Base-by-base conservation (phyloP, 2,797 vertebrate genomes). In the Semotilus atromaculatus region DNA sequence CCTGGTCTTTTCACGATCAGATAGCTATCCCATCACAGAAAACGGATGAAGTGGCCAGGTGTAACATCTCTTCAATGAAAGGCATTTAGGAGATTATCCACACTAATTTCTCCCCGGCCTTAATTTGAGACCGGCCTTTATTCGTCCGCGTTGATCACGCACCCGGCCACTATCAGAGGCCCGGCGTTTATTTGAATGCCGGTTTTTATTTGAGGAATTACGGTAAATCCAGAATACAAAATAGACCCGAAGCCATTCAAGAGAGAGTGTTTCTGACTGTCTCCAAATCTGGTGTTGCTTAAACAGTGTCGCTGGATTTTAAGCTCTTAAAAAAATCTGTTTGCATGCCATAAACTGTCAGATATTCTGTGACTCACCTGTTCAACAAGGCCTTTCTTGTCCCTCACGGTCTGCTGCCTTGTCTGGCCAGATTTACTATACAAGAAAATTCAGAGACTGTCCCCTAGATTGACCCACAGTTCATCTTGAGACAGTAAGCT, bases 391-490 rank as follows among this genome's bases (percentile, higher is more conserved):
- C 89, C 48, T 68, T n/a, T 71, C 88, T 81, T 70, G 80, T 86
- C 89, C 90, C 89, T 91, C 88, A 48, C 85, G 89, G 90, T 91
- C 91, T 91, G 91, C 81, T 70, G 45, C 73, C 48, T 84, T 78
- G 74, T 70, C 74, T 76, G 64, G 48, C 29, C 51, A 60, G 64
- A 70, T 84, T 58, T 26, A 84, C 66, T 51, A 16, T 60, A 45
- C n/a, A 60, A 71, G n/a, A 7, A 73, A 43, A 45, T 36, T 81
- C 45, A 13, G 45, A 81, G 73, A 58, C 48, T 55, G 62, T 55
- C 62, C n/a, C n/a, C 72, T 77, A 81, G 51, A 43, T 31, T 34
- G 36, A 68, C 73, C n/a, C 11, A 26, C 34, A 60, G 62, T 66
- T 77, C 48, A 70, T 67, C 71, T 64, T 73, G 34, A 40, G 62